These are phyloP conservation scores for Alexandromys fortis DNA, from an alignment of 2,113 vertebrate species.

Conservation along the genomic window DNA sequence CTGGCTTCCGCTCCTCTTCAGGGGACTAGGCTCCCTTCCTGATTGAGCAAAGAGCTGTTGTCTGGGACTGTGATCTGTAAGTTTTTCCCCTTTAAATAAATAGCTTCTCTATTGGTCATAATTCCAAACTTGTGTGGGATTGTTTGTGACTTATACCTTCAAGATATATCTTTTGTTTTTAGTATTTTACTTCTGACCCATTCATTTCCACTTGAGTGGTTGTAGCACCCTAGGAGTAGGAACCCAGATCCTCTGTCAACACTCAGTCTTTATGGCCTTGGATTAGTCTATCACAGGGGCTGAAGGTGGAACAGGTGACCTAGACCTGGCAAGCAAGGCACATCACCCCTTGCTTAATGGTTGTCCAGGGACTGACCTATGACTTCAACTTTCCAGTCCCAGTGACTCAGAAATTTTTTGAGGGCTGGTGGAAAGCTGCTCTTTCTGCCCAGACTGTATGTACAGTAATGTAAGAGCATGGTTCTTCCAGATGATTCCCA, in stretches of 20 bases:
- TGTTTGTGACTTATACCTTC: too few species aligned
- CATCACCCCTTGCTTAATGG: neutral
- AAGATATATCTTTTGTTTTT: neutral
- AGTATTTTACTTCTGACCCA: neutral
- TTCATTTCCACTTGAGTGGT: neutral
- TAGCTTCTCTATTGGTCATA: too few species aligned
- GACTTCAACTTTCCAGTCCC: neutral
- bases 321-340: neutral
- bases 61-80: too few species aligned
- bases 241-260: neutral
- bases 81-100: too few species aligned
- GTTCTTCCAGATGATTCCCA: neutral
- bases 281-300: neutral
- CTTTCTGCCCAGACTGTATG: neutral
- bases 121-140: too few species aligned
- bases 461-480: neutral
- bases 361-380: neutral
- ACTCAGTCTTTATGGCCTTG: neutral
- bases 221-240: neutral
- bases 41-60: too few species aligned
- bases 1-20: too few species aligned
- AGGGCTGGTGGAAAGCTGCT: neutral
- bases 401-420: neutral
- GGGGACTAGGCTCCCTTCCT: too few species aligned
- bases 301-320: neutral